phyloP scores from a whole-genome alignment of 1,140 invertebrate genomes.

The Drosophila mayri region DNA sequence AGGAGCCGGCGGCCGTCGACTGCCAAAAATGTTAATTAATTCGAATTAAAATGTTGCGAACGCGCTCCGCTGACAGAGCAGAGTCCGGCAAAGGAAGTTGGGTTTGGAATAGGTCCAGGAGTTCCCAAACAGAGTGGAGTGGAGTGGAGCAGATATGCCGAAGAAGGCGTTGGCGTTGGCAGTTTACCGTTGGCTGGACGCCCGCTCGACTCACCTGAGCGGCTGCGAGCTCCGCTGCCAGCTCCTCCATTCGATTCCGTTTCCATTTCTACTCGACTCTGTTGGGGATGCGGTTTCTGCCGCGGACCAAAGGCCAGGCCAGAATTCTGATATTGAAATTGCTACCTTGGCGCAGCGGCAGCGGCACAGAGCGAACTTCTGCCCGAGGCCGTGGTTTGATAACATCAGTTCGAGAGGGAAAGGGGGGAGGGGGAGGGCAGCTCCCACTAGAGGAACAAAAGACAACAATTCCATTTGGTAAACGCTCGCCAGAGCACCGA shows the following conservation, averaged over 20 bases:
- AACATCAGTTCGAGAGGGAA: slow-evolving; percentile 57
- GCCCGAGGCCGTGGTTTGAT: slow-evolving; percentile 67
- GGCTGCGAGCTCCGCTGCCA: too few relatives aligned
- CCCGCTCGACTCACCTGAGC: slow-evolving; percentile 62
- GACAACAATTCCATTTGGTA: slow-evolving; percentile 82
- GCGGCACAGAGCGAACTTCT: slow-evolving; percentile 58
- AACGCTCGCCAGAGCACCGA: slow-evolving; percentile 57
- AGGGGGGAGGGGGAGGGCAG: slow-evolving; percentile 13
- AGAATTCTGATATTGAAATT: slow-evolving; percentile 80
- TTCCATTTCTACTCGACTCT: slow-evolving; percentile 14
- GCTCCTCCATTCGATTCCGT: slow-evolving; percentile 14
- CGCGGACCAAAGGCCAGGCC: slow-evolving; percentile 72
- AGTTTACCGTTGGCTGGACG: slow-evolving; percentile 68
- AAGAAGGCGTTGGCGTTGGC: slow-evolving; percentile 76
- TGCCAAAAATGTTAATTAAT: slow-evolving; percentile 74
- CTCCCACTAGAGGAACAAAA: slow-evolving; percentile 70
- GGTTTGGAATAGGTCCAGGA: slow-evolving; percentile 20
- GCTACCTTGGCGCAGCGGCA: slow-evolving; percentile 66
- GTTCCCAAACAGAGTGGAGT: slow-evolving; percentile 38
- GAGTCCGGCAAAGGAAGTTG: slow-evolving; percentile 28
- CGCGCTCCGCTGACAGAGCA: slow-evolving; percentile 37
- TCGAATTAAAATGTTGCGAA: slow-evolving; percentile 75
- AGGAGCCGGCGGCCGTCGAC: slow-evolving; percentile 38
- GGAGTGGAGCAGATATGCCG: slow-evolving; percentile 57
- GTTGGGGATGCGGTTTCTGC: slow-evolving; percentile 46